These are phyloP conservation scores for Sardinella longiceps DNA, from an alignment of 2,797 vertebrate genomes.

Conservation along the genomic window DNA sequence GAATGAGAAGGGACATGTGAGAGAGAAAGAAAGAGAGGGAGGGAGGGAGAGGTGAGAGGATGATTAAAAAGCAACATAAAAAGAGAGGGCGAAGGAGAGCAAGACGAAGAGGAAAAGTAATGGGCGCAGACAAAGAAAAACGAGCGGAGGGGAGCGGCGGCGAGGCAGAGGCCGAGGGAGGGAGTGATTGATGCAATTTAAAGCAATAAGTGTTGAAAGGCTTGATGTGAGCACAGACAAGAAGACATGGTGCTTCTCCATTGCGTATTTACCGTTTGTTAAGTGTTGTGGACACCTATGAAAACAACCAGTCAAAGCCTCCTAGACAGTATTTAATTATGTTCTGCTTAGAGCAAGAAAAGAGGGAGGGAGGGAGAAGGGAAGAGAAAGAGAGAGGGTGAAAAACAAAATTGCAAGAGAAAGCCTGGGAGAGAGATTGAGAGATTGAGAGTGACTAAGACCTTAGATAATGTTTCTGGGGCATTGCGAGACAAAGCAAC, in stretches of 20 bases:
- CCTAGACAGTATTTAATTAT: constrained; percentile 70
- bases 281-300: constrained; percentile 67
- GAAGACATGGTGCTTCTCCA: constrained; percentile 67
- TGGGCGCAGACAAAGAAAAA: constrained; percentile 79
- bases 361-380: constrained; percentile 47
- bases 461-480: constrained; percentile 51
- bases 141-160: constrained; percentile 61
- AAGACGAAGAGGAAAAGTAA: constrained; percentile 78
- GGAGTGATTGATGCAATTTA: constrained; percentile 83
- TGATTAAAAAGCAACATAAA: constrained; percentile 74
- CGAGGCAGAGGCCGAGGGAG: constrained; percentile 54
- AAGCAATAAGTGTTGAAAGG: constrained; percentile 83
- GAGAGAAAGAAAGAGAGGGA: constrained; percentile 58
- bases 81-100: constrained; percentile 72
- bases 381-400: constrained; percentile 13
- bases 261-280: constrained; percentile 71
- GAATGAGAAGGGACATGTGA: constrained; percentile 53
- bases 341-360: constrained; percentile 60
- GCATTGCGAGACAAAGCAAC: constrained; percentile 54
- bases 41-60: constrained; percentile 50
- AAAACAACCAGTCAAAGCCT: constrained; percentile 54
- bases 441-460: constrained; percentile 47
- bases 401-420: constrained; percentile 18
- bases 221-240: constrained; percentile 74
- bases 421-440: constrained; percentile 30